Evolutionary conservation across 2,888 invertebrate species (phyloP).

Genomic region (Polydesmus complanatus): DNA sequence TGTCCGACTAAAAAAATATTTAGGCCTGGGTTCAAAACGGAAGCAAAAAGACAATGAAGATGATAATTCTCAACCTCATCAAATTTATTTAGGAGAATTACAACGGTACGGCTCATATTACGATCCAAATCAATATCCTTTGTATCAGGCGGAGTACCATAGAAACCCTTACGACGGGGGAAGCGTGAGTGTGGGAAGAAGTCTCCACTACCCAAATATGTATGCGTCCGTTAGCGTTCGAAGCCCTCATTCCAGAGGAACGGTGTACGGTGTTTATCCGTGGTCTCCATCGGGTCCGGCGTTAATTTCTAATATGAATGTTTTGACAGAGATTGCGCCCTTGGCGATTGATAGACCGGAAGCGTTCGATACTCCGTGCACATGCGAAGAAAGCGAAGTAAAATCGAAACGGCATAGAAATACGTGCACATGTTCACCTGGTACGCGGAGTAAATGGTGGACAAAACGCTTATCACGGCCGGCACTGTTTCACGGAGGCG

Average conservation of each 20-base stretch:
- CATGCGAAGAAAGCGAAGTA: background rate
- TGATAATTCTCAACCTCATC: constrained; percentile 6
- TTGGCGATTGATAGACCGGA: background rate
- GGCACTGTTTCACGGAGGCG: background rate
- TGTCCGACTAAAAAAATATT: constrained; percentile 20
- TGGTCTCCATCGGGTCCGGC: background rate
- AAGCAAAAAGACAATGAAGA: constrained; percentile 16
- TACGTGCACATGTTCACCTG: constrained; percentile 5
- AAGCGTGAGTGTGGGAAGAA: background rate
- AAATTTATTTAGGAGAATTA: constrained; percentile 7
- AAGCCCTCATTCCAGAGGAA: background rate
- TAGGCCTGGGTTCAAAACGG: constrained; percentile 19
- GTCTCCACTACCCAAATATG: constrained; percentile 5
- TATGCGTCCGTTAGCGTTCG: constrained; percentile 9
- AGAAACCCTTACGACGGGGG: background rate
- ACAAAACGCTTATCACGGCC: background rate
- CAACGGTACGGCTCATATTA: constrained; percentile 9
- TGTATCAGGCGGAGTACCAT: background rate
- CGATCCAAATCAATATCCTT: background rate
- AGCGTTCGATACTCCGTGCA: constrained; percentile 1
- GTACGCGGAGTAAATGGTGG: background rate
- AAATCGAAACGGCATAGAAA: constrained; percentile 6
- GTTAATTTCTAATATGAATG: background rate
- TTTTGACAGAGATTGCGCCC: background rate
- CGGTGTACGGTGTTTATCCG: background rate